Conservation (phyloP, 2,888 invertebrate species). For the Drepana falcataria region DNA sequence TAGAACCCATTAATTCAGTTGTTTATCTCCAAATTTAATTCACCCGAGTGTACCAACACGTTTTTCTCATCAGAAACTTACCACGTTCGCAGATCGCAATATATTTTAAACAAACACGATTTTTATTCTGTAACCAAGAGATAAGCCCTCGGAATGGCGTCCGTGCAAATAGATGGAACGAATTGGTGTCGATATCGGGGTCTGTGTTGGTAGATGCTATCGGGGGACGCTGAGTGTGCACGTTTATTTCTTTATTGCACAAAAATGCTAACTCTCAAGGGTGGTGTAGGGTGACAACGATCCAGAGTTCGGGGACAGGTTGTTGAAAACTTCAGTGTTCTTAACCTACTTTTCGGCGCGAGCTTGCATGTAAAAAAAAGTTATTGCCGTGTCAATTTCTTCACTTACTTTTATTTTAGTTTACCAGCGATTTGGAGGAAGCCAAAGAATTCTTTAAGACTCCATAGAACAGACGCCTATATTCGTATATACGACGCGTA, state of each 20-base stretch:
- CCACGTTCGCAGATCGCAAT: constrained; percentile 12
- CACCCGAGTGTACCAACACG: background rate
- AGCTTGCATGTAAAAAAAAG: too few species aligned
- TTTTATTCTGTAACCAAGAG: constrained; percentile 44
- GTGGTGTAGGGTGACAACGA: constrained; percentile 25
- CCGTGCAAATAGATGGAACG: constrained; percentile 28
- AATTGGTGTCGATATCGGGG: constrained; percentile 2
- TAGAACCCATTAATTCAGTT: too few species aligned
- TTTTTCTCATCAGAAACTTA: constrained; percentile 1
- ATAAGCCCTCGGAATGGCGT: constrained; percentile 40
- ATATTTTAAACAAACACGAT: constrained; percentile 37
- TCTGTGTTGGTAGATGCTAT: constrained; percentile 38
- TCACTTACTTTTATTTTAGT: too few species aligned
- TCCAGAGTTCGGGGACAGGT: too few species aligned
- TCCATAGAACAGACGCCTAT: too few species aligned
- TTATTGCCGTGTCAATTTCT: too few species aligned
- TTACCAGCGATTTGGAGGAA: too few species aligned
- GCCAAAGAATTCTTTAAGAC: too few species aligned
- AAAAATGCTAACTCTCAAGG: constrained; percentile 66
- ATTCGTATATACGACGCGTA: too few species aligned
- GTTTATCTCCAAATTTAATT: background rate
- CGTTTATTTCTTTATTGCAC: constrained; percentile 72
- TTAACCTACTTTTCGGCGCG: too few species aligned
- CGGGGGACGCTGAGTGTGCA: constrained; percentile 55
- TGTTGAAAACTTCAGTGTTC: too few species aligned